Conservation (phyloP, 2,888 invertebrate genomes). For the Callosobruchus maculatus region DNA sequence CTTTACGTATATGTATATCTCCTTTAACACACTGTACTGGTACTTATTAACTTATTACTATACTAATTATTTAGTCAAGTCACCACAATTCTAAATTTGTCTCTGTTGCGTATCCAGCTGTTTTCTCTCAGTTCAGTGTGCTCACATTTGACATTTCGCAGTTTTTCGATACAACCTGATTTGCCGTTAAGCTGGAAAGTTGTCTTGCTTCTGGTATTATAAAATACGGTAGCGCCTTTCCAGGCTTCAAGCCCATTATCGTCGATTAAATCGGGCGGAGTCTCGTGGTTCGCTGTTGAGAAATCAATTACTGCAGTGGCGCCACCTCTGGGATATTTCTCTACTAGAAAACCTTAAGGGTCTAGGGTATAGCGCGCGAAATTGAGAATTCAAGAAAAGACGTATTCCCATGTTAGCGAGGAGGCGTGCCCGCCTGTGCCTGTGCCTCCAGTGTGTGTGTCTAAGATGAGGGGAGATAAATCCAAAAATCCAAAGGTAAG, state of each 20-base stretch:
- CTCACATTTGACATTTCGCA: neutral
- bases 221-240: neutral
- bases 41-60: too few relatives aligned
- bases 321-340: neutral
- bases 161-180: neutral
- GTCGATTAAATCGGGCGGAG: neutral
- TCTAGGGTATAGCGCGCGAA: too few relatives aligned
- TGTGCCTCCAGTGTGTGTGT: too few relatives aligned
- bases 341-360: too few relatives aligned
- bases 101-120: neutral
- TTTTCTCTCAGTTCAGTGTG: neutral
- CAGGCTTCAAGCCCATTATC: neutral
- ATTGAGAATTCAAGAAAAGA: too few relatives aligned
- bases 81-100: neutral
- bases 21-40: too few relatives aligned
- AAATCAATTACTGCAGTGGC: neutral
- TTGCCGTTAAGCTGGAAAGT: neutral
- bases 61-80: neutral
- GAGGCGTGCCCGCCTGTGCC: too few relatives aligned
- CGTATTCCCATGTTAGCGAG: too few relatives aligned
- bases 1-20: too few relatives aligned
- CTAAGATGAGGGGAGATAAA: too few relatives aligned
- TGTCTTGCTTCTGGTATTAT: neutral
- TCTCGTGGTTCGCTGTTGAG: neutral
- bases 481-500: too few relatives aligned